These are phyloP conservation scores for Philopotamus ludificatus DNA, from an alignment of 1,140 invertebrate genomes.

Conservation along the genomic window DNA sequence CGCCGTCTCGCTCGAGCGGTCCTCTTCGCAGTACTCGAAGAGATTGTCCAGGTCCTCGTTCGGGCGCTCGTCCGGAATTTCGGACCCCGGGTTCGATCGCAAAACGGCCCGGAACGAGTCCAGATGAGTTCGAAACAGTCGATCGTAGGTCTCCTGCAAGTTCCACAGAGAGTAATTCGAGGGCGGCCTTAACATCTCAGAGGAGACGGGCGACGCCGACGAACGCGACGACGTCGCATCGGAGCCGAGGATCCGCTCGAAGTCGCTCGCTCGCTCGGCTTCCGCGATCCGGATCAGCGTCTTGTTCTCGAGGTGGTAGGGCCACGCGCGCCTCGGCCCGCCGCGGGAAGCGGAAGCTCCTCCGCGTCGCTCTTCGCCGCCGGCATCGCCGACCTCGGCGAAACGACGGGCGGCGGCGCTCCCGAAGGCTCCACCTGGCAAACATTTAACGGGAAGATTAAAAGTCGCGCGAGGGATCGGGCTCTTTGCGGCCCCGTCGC, in stretches of 20 bases:
- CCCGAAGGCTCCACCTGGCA: constrained; percentile 30
- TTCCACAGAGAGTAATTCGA: constrained; percentile 51
- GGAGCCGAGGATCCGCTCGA: constrained; percentile 59
- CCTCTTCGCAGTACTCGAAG: constrained; percentile 53
- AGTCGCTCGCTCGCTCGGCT: constrained; percentile 57
- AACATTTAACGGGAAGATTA: constrained; percentile 40
- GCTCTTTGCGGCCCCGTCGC: constrained; percentile 43
- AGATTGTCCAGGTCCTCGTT: constrained; percentile 51
- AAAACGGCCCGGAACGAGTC: constrained; percentile 50
- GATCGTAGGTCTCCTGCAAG: constrained; percentile 52
- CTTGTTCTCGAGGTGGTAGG: constrained; percentile 53
- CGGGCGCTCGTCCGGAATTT: constrained; percentile 46
- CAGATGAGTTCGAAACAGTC: constrained; percentile 51
- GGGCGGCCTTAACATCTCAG: constrained; percentile 45
- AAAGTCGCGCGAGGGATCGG: constrained; percentile 40
- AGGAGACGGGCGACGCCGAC: constrained; percentile 7
- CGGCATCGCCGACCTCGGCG: constrained; percentile 44
- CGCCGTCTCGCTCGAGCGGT: constrained; percentile 42
- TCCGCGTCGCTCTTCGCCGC: neutral
- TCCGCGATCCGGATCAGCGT: constrained; percentile 55
- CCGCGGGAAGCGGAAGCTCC: constrained; percentile 43
- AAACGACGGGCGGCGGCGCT: constrained; percentile 37
- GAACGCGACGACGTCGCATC: constrained; percentile 52
- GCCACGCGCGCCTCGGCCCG: constrained; percentile 49
- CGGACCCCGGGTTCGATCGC: constrained; percentile 43